These are phyloP conservation scores for Cololabis saira DNA, from an alignment of 2,113 vertebrate species.

Conservation along the genomic window DNA sequence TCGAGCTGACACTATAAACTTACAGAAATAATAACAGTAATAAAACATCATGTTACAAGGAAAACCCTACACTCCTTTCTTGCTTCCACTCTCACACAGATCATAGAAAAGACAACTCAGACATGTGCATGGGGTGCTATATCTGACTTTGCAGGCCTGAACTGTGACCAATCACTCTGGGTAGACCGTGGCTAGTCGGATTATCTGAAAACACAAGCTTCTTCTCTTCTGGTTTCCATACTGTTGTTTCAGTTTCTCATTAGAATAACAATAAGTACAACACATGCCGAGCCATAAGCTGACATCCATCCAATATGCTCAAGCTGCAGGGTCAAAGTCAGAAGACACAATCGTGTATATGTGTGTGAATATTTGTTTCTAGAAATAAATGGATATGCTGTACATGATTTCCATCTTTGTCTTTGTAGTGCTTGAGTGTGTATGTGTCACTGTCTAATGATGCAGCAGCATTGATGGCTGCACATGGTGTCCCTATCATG, in stretches of 20 bases:
- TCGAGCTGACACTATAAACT: too few relatives aligned
- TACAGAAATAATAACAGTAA: too few relatives aligned
- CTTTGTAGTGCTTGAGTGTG: slow-evolving; percentile 49
- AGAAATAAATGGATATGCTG: slow-evolving; percentile 55
- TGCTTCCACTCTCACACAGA: slow-evolving; percentile 8
- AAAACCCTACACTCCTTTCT: slow-evolving; percentile 2
- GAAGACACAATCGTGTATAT: slow-evolving; percentile 23
- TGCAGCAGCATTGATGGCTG: slow-evolving; percentile 64
- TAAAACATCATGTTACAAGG: too few relatives aligned
- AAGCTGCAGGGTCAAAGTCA: slow-evolving; percentile 66
- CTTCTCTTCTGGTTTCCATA: slow-evolving; percentile 56
- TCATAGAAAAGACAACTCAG: slow-evolving; percentile 14
- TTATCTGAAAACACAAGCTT: slow-evolving; percentile 69
- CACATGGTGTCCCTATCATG: slow-evolving; percentile 78
- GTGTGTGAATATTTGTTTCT: slow-evolving; percentile 31
- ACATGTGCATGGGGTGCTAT: slow-evolving; percentile 36
- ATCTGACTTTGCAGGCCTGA: slow-evolving; percentile 76
- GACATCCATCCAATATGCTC: slow-evolving; percentile 70
- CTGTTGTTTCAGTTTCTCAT: slow-evolving; percentile 75
- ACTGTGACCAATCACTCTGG: slow-evolving; percentile 74
- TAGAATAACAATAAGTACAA: slow-evolving; percentile 79
- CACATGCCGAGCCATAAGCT: slow-evolving; percentile 62
- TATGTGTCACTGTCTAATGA: slow-evolving; percentile 66
- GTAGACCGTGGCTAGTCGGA: slow-evolving; percentile 62
- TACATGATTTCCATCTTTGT: slow-evolving; percentile 69